Evolutionary conservation across 2,113 vertebrate species (phyloP).

Genomic region (Etia nguti): DNA sequence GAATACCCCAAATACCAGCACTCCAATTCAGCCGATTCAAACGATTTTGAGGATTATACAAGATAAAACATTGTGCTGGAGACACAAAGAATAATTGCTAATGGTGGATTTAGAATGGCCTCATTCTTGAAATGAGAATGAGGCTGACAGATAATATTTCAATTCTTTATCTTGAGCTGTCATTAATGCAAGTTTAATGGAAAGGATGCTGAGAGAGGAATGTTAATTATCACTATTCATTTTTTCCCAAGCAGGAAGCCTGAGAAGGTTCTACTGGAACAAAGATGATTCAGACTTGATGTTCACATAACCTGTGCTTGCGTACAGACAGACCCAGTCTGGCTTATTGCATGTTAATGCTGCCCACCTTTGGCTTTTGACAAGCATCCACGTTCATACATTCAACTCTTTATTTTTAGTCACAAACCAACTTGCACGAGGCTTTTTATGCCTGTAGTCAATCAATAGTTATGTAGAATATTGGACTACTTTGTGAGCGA

Average conservation of each 20-base stretch:
- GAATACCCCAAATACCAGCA: neutral
- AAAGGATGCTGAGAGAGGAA: constrained; percentile 64
- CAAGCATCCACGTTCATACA: neutral
- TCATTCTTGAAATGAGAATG: constrained; percentile 66
- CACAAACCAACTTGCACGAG: neutral
- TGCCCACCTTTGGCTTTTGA: neutral
- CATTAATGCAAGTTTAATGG: constrained; percentile 71
- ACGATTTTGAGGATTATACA: constrained; percentile 48
- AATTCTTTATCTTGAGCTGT: constrained; percentile 71
- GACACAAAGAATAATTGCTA: constrained; percentile 58
- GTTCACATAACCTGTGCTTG: constrained; percentile 16
- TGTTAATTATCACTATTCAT: constrained; percentile 68
- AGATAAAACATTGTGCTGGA: constrained; percentile 55
- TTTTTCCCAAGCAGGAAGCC: constrained; percentile 23
- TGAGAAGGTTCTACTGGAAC: constrained; percentile 2
- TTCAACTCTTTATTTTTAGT: neutral
- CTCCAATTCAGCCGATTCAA: constrained; percentile 19
- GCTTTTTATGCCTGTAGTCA: neutral
- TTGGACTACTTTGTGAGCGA: neutral
- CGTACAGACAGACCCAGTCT: neutral
- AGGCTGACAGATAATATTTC: constrained; percentile 61
- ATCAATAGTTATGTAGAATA: neutral
- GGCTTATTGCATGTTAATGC: constrained; percentile 2
- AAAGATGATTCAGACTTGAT: constrained; percentile 40
- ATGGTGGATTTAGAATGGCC: constrained; percentile 53